phyloP scores from a whole-genome alignment of 2,797 vertebrate genomes.

The Diplodus sargus region DNA sequence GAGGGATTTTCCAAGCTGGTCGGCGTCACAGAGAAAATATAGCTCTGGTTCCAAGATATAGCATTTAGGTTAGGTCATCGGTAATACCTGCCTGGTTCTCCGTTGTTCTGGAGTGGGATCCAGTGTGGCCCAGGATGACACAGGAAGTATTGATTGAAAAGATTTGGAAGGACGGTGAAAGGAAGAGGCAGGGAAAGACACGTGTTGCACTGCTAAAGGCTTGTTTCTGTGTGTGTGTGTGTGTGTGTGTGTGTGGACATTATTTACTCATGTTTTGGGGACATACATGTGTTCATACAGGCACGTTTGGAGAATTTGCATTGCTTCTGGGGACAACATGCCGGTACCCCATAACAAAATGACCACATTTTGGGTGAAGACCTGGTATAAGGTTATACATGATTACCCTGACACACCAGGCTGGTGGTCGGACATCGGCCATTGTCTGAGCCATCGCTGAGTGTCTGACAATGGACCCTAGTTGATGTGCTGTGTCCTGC shows the following conservation, averaged over 20 bases:
- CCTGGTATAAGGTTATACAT: neutral
- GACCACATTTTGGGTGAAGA: too few species aligned
- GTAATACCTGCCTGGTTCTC: neutral
- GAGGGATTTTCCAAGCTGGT: constrained; percentile 25
- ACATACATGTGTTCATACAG: too few species aligned
- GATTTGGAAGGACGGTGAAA: neutral
- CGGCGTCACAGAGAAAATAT: neutral
- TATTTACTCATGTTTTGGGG: too few species aligned
- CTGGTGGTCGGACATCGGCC: too few species aligned
- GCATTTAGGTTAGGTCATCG: constrained; percentile 11
- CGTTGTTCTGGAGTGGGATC: constrained; percentile 18
- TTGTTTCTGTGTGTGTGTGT: neutral
- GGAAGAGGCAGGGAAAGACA: constrained; percentile 17
- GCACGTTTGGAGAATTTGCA: too few species aligned
- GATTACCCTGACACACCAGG: too few species aligned
- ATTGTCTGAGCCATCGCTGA: too few species aligned
- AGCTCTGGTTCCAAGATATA: neutral
- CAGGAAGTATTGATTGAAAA: too few species aligned
- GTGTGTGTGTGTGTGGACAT: neutral
- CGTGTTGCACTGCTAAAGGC: constrained; percentile 6
- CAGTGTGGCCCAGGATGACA: neutral
- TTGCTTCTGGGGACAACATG: neutral
- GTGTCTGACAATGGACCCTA: too few species aligned
- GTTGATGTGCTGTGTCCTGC: too few species aligned
- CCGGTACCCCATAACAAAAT: neutral